Conservation (phyloP, 2,888 invertebrate genomes). For the Chrysopilus asiliformis region DNA sequence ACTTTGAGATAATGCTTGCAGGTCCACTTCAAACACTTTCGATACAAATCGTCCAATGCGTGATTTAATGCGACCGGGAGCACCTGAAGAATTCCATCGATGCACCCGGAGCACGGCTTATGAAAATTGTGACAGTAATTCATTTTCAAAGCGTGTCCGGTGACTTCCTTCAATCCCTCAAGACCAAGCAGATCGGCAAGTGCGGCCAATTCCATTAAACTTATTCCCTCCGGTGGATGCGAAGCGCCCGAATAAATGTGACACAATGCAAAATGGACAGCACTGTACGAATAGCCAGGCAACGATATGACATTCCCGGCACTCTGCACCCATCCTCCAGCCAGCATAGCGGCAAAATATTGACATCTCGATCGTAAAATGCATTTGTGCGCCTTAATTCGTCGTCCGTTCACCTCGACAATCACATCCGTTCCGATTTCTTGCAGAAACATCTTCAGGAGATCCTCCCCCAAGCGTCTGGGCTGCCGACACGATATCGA, state of each 20-base stretch:
- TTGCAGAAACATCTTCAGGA: conserved; percentile 80
- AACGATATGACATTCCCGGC: conserved; percentile 71
- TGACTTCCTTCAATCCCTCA: conserved; percentile 85
- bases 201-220: conserved; percentile 74
- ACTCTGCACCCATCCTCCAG: conserved; percentile 71
- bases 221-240: conserved; percentile 74
- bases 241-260: conserved; percentile 91
- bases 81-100: conserved; percentile 75
- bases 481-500: conserved; percentile 38
- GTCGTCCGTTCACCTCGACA: conserved; percentile 68
- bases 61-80: conserved; percentile 74
- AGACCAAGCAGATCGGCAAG: conserved; percentile 80
- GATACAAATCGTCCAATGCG: conserved; percentile 74
- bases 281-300: conserved; percentile 67
- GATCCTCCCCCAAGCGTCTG: conserved; percentile 68
- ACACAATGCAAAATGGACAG: conserved; percentile 81
- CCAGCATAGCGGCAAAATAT: conserved; percentile 83
- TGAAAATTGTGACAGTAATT: conserved; percentile 93
- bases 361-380: conserved; percentile 82
- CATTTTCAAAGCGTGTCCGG: conserved; percentile 71
- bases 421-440: conserved; percentile 82
- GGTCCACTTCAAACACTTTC: conserved; percentile 77
- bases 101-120: conserved; percentile 81
- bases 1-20: conserved; percentile 74
- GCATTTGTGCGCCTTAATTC: conserved; percentile 82